These are phyloP conservation scores for Drosophila tripunctata DNA, from an alignment of 2,888 invertebrate genomes.

Conservation along the genomic window DNA sequence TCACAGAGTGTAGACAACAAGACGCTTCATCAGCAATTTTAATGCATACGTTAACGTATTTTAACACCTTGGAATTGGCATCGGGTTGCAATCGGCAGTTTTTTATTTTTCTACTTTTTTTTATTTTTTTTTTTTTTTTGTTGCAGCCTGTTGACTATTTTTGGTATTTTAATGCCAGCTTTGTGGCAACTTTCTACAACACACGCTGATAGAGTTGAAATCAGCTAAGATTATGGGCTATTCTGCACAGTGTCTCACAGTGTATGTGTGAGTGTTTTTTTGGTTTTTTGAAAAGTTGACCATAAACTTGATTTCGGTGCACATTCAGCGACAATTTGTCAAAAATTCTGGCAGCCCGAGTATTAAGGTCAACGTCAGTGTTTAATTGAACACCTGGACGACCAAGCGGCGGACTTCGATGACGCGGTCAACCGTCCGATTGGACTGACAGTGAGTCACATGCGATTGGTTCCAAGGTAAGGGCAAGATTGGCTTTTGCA, in stretches of 20 bases:
- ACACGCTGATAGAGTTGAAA: constrained; percentile 33
- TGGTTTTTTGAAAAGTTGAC: constrained; percentile 64
- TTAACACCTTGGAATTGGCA: constrained; percentile 70
- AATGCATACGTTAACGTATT: constrained; percentile 70
- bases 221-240: constrained; percentile 34
- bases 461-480: constrained; percentile 42
- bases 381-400: constrained; percentile 78
- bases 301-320: constrained; percentile 75
- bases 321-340: constrained; percentile 75
- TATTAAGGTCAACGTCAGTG: constrained; percentile 76
- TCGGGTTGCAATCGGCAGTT: constrained; percentile 23
- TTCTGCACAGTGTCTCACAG: neutral
- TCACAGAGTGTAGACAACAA: constrained; percentile 43
- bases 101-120: neutral
- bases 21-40: constrained; percentile 76
- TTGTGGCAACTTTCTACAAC: constrained; percentile 62
- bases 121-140: no score
- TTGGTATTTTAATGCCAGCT: constrained; percentile 70
- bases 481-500: constrained; percentile 54
- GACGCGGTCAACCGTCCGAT: constrained; percentile 30
- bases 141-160: constrained; percentile 56
- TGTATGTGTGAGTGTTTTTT: constrained; percentile 5
- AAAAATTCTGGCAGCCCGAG: constrained; percentile 72
- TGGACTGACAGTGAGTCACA: constrained; percentile 50
- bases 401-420: constrained; percentile 26